Base-by-base conservation (phyloP, 2,888 invertebrate genomes). In the Camptogramma bilineatum region DNA sequence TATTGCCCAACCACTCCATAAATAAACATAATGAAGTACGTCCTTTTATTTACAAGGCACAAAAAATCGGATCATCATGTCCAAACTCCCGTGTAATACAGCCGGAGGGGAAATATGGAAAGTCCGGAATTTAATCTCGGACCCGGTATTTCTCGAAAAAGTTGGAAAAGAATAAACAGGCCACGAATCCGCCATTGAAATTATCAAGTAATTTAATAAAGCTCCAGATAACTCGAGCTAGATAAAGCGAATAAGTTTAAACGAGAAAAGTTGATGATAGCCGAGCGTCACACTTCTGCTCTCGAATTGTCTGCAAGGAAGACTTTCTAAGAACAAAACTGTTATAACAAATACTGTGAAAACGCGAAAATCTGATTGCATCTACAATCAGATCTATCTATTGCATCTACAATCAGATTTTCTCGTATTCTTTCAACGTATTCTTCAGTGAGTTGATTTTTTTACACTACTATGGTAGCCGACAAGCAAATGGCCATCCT, bases 121-220 rank as follows among this genome's bases (percentile, higher is more conserved):
- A 66, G 68, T 55, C 48, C 63, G 50, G 44, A 71, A 65, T 63
- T 66, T 72, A 73, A 76, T 75, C 73, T 68, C 66, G 69, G 62
- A 52, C 44, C 62, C 70, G 57, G 52, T 68, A 72, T 67, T 74
- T 74, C 73, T 31, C 51, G 61, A 66, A 76, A 74, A 73, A 73
- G 66, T 78, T 70, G 28, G 61, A 69, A 74, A 80, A 83, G 77
- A 84, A 84, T 82, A 88, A 89, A 87, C 84, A 88, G 80, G 79
- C 60, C 73, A 69, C 64, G 67, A 73, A 71, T 76, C 75, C 80
- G 80, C 80, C 81, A 88, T 87, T 85, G 87, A 87, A 89, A 89
- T 89, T 88, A 87, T 85, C 84, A 87, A 89, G 90, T 89, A 87
- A 90, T 89, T 88, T 88, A 90, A 89, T 90, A 90, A 88, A 85